Base-by-base conservation (phyloP, 2,888 invertebrate genomes). In the Lepetodrilus schrolli region DNA sequence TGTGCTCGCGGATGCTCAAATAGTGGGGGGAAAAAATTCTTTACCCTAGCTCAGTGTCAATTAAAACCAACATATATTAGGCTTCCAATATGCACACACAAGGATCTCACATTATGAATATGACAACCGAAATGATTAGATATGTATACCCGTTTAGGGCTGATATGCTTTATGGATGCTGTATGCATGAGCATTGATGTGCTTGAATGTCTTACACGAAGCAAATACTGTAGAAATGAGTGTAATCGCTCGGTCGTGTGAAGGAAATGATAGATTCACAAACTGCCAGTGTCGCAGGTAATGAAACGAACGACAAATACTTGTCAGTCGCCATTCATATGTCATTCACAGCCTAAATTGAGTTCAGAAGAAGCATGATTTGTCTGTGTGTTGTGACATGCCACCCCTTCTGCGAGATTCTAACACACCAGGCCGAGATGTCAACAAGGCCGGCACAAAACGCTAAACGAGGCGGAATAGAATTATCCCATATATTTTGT, bases 261-360 rank as follows among this genome's bases (percentile, higher is more conserved):
- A n/a, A n/a, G n/a, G n/a, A n/a, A 30, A 30, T 58, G 58, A 58
- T 30, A 13, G n/a, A 58, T 34, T 58, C 58, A 58, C 58, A 30
- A 58, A 58, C 30, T 58, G 26, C 17, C 58, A 23, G 58, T 30
- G 30, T 13, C 17, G 58, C 13, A 26, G 34, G 30, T 17, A 17
- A 17, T 58, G 58, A 13, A 34, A 34, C 17, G 17, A 30, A 10
- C 13, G 13, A 58, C 34, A 13, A 10, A 4, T 30, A 58, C 58
- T 58, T 58, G 58, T 58, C 58, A 58, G 3, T 58, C 58, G 17
- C 26, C 58, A 7, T 30, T 58, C 58, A 4, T 13, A 23, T 30
- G 58, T 58, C 58, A 58, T 17, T 58, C 43, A 43, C 1, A 13
- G 13, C 17, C 13, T 17, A 43, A 43, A 43, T 43, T 43, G 43